Evolutionary conservation across 2,888 invertebrate species (phyloP), one percentile per base, ranked within the genome.

Genomic region (Temnothorax ravouxi): DNA sequence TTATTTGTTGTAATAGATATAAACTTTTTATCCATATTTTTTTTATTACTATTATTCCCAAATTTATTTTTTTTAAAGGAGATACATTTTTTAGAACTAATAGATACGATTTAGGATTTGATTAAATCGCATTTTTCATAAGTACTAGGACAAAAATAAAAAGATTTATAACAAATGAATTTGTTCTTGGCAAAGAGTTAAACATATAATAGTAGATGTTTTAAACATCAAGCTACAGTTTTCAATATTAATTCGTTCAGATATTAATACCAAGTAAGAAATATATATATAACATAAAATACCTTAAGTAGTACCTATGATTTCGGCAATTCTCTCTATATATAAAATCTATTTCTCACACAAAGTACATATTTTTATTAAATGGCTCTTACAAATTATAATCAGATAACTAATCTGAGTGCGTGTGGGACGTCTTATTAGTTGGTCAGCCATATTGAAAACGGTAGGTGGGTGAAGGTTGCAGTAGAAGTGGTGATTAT

Each of bases 401-500:
- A 47, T 61, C 29, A n/a, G 52, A n/a, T 59, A 25, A 74, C n/a
- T 74, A 47, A 75, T 25, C 4, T 15, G 8, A 61, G 44, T 15
- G n/a, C 21, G 29, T 61, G 34, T 34, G 34, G 47, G 3, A 47
- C 25, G 15, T 64, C 50, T 76, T 64, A 62, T 75, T 62, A 64
- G 18, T 62, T 34, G 11, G 50, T 62, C 21, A n/a, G 38, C 34
- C 15, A 54, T 44, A 47, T n/a, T 44, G 18, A 13, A 67, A 61
- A 21, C 13, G 13, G 29, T 59, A 75, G 77, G 54, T 87, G 84
- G 88, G 88, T 90, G 87, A 91, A 90, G 90, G 89, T 91, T 89
- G 85, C 84, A 81, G 85, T 87, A 87, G 80, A 84, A 88, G 82
- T 79, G 75, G 76, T 85, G 88, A 90, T 89, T 89, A 87, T 89